These are phyloP conservation scores for Alligator sinensis DNA, from an alignment of 2,113 vertebrate genomes.

Conservation along the genomic window DNA sequence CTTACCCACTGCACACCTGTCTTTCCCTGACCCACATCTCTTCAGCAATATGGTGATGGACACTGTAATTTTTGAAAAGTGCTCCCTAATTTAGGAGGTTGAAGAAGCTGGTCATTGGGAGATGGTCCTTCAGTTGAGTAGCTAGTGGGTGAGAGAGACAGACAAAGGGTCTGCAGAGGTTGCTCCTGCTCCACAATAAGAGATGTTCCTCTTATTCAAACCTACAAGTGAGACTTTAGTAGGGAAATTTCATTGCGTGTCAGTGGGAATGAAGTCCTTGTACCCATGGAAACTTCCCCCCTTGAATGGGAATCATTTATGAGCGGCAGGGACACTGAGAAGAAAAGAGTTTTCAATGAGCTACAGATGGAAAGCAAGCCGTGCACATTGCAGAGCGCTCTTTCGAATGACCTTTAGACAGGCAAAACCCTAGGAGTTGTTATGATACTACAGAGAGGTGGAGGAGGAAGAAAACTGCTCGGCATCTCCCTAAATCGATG, in stretches of 20 bases:
- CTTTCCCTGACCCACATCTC: too few relatives aligned
- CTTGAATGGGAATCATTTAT: fast-evolving
- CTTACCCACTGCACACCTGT: too few relatives aligned
- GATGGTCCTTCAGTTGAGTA: too few relatives aligned
- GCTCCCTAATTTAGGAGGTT: too few relatives aligned
- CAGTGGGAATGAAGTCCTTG: neutral
- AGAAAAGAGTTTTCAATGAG: neutral
- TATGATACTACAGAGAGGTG: neutral
- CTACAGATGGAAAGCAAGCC: neutral
- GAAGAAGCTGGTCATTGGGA: too few relatives aligned
- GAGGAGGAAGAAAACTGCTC: neutral
- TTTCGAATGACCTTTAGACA: neutral
- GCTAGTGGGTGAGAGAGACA: too few relatives aligned
- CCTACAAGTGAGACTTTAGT: too few relatives aligned
- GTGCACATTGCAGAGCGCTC: neutral
- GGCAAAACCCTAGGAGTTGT: fast-evolving
- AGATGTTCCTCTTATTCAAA: too few relatives aligned
- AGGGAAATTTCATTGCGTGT: neutral
- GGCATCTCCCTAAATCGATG: neutral
- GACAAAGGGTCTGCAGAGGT: too few relatives aligned
- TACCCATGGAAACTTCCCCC: neutral
- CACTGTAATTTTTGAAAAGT: too few relatives aligned
- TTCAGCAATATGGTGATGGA: too few relatives aligned
- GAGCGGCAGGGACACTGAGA: neutral
- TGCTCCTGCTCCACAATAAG: too few relatives aligned